A percentile compares a stretch with the other conserved stretches of the same genome.
Evolutionary conservation across 2,888 invertebrate species (phyloP).

Genomic region (Tinea pellionella): DNA sequence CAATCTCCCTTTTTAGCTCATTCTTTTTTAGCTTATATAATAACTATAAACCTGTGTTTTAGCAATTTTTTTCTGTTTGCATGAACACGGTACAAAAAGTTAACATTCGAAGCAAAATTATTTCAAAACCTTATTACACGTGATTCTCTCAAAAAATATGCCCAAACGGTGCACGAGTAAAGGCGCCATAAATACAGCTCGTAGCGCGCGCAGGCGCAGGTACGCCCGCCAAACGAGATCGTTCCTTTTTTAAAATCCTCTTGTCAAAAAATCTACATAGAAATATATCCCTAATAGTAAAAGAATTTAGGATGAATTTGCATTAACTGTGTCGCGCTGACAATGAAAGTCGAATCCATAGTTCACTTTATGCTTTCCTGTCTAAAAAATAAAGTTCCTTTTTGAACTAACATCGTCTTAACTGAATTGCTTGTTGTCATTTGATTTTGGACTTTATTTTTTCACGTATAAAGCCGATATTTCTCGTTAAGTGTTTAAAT

Average conservation of each 20-base stretch:
- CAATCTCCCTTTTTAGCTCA: neutral
- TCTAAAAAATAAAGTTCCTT: constrained; percentile 65
- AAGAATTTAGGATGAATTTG: neutral
- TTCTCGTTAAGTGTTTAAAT: constrained; percentile 39
- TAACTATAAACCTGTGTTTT: too few species aligned
- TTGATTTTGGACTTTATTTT: constrained; percentile 26
- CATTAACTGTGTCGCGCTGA: neutral
- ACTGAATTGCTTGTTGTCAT: constrained; percentile 26
- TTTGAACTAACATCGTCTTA: constrained; percentile 28
- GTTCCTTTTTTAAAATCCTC: constrained; percentile 43
- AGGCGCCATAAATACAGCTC: constrained; percentile 67
- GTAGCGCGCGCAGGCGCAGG: constrained; percentile 62
- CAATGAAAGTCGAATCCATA: constrained; percentile 41
- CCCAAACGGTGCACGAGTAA: constrained; percentile 2
- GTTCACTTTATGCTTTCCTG: constrained; percentile 64
- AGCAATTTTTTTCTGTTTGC: too few species aligned
- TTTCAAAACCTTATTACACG: constrained; percentile 45
- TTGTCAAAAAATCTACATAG: neutral
- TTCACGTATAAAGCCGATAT: constrained; percentile 28
- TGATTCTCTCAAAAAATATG: constrained; percentile 27
- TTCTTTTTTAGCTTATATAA: too few species aligned
- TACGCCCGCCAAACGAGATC: constrained; percentile 67
- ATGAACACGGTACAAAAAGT: too few species aligned
- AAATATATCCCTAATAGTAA: neutral
- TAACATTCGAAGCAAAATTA: too few species aligned